Evolutionary conservation across 2,888 invertebrate species (phyloP), one percentile per base, ranked within the genome.

Genomic region (Mythimna ferrago): DNA sequence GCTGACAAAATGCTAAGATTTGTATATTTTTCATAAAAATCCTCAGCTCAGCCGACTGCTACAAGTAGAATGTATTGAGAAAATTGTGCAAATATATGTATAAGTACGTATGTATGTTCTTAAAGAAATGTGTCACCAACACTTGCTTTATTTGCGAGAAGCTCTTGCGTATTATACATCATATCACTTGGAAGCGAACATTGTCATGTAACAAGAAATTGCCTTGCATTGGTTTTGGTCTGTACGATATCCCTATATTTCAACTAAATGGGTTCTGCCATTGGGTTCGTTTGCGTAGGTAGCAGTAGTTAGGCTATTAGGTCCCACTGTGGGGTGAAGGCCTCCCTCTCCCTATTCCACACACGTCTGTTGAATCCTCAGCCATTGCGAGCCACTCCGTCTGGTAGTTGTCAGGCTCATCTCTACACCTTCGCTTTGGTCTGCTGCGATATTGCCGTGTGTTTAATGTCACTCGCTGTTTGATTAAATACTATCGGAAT

Each of bases 71-170:
- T 11, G 11, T 65, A 44, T 64, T 64, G 58, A 35, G 53, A 53
- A 74, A 57, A 72, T 21, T 54, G 38, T 60, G 66, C n/a, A 66
- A 48, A 26, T 26, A 2, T 26, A 26, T 60, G 26, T 44, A 54
- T n/a, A 44, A 14, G 44, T 44, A 44, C 44, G n/a, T 21, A 26
- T 14, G 6, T 53, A 32, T 54, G 26, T 35, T 26, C 38, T 11
- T n/a, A 48, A 66, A 66, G 76, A 66, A 66, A 74, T 73, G 54
- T 76, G 76, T 66, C 60, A 74, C 44, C 35, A 51, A 48, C 73
- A 66, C 9, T 26, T 60, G 58, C 44, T 58, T 54, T 76, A 54
- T 48, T 73, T 65, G 65, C 21, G 21, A 58, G 19, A 26, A 53
- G 53, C 32, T 32, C 11, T 58, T 66, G 16, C 14, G 53, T 66